Conservation (phyloP, 1,140 invertebrate species). For the Nymphalis io region DNA sequence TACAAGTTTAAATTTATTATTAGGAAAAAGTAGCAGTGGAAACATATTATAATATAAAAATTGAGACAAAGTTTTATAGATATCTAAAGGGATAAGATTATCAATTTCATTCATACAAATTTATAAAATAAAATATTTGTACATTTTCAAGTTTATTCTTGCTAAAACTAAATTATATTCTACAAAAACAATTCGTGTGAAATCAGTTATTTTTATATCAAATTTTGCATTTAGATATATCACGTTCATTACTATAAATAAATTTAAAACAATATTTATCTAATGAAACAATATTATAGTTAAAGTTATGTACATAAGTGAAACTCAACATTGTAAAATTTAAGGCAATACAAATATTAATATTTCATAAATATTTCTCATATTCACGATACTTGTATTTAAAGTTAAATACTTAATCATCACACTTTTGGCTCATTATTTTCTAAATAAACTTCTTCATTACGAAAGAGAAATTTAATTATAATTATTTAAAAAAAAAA, state of each 20-base stretch:
- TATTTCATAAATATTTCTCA: too few relatives aligned
- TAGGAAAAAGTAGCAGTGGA: constrained; percentile 2
- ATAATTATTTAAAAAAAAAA: too few relatives aligned
- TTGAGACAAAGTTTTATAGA: background rate
- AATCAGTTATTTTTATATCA: too few relatives aligned
- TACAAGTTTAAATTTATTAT: background rate
- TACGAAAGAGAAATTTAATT: too few relatives aligned
- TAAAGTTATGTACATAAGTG: background rate
- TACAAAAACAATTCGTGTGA: too few relatives aligned
- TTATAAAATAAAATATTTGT: constrained; percentile 49
- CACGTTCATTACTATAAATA: background rate
- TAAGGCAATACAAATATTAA: too few relatives aligned
- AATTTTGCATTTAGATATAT: background rate
- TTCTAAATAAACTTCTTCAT: too few relatives aligned
- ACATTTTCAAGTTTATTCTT: constrained; percentile 31
- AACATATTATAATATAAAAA: background rate
- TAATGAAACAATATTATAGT: background rate
- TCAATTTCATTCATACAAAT: constrained; percentile 1
- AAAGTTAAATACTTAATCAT: too few relatives aligned
- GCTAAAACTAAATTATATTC: too few relatives aligned
- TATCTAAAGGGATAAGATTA: background rate
- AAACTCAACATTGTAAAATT: background rate
- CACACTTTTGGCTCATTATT: too few relatives aligned
- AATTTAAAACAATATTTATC: background rate
- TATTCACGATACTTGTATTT: too few relatives aligned